These are phyloP conservation scores for Colinus virginianus DNA, from an alignment of 2,113 vertebrate genomes.

Conservation along the genomic window DNA sequence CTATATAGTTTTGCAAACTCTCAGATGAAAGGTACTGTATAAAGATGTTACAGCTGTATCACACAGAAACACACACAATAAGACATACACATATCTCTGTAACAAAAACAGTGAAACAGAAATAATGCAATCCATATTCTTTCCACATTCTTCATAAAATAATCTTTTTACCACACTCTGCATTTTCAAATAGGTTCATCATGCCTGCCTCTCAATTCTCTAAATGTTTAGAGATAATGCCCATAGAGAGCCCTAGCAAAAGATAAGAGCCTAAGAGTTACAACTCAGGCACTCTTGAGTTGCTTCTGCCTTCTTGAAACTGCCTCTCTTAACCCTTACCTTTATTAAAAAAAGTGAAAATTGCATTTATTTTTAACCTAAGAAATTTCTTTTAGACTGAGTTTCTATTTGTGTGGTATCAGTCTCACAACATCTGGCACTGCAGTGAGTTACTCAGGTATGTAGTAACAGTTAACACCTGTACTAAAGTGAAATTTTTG, in stretches of 20 bases:
- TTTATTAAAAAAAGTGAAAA: background rate
- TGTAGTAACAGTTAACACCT: background rate
- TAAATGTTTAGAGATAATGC: background rate
- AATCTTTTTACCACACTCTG: background rate
- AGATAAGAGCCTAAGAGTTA: background rate
- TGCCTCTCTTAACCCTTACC: background rate
- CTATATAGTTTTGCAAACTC: background rate
- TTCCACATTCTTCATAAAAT: background rate
- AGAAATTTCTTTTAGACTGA: background rate
- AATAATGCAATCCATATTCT: background rate
- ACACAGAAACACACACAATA: background rate
- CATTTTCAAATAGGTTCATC: background rate
- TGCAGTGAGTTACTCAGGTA: background rate
- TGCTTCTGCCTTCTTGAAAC: background rate
- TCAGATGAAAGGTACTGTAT: background rate
- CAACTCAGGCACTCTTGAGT: background rate
- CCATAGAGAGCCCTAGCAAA: background rate
- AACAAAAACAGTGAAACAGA: background rate
- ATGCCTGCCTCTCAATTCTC: background rate
- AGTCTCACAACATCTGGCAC: background rate
- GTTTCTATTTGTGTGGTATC: background rate
- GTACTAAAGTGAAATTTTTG: background rate
- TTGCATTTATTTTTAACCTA: background rate
- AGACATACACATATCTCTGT: background rate
- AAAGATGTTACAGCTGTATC: background rate